Conservation (phyloP, 2,888 invertebrate species). For the Acanthosoma haemorrhoidale region DNA sequence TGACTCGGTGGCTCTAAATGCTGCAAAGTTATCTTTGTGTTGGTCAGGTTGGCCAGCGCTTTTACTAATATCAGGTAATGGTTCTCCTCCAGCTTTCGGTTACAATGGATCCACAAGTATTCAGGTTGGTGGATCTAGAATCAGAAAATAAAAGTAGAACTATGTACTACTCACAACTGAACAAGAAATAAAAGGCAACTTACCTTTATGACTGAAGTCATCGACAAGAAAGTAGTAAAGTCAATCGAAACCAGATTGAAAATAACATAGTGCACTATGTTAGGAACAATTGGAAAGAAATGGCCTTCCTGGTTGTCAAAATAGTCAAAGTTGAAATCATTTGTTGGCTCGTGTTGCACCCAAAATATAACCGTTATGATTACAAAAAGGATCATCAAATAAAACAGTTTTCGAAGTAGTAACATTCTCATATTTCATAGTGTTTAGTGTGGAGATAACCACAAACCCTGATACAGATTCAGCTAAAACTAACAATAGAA, state of each 20-base stretch:
- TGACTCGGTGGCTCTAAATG: slow-evolving; percentile 43
- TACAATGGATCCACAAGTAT: slow-evolving; percentile 44
- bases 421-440: slow-evolving; percentile 22
- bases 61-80: slow-evolving; percentile 42
- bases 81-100: slow-evolving; percentile 41
- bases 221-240: slow-evolving; percentile 44
- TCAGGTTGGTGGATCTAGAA: slow-evolving; percentile 43
- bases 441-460: background rate
- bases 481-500: too few relatives aligned
- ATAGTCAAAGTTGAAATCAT: slow-evolving; percentile 21
- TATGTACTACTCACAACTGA: background rate
- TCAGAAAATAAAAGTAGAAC: background rate
- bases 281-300: slow-evolving; percentile 43
- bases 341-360: background rate
- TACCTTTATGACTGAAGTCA: slow-evolving; percentile 44
- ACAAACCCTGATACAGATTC: too few relatives aligned
- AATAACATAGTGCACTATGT: slow-evolving; percentile 46
- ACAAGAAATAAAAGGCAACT: background rate
- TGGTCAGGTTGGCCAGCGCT: slow-evolving; percentile 31
- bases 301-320: slow-evolving; percentile 28
- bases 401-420: background rate
- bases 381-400: slow-evolving; percentile 1
- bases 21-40: slow-evolving; percentile 36
- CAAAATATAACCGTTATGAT: background rate
- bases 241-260: slow-evolving; percentile 43